Conservation (phyloP, 2,113 vertebrate genomes). For the Pontoporia blainvillei region DNA sequence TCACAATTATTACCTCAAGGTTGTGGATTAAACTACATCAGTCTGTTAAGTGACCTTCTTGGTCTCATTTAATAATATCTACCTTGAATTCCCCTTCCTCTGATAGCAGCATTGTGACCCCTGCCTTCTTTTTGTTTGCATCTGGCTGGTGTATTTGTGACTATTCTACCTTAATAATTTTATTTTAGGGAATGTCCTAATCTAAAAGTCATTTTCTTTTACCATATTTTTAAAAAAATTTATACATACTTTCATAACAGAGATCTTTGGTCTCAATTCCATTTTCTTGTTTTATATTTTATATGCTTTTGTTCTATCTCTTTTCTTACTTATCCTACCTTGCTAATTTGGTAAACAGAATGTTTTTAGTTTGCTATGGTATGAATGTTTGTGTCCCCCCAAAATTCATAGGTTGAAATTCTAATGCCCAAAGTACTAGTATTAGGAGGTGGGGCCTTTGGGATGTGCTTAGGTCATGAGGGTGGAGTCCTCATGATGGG, state of each 20-base stretch:
- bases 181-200: neutral
- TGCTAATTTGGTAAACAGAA: neutral
- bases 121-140: neutral
- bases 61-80: neutral
- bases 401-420: neutral
- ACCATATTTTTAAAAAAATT: neutral
- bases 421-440: neutral
- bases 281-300: constrained; percentile 4
- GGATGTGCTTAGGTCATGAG: neutral
- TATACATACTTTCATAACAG: neutral
- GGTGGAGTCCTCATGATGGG: neutral
- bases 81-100: neutral
- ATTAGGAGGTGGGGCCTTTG: neutral
- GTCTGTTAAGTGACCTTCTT: neutral
- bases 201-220: neutral
- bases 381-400: neutral
- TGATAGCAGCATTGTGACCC: neutral
- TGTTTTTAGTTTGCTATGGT: neutral
- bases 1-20: neutral
- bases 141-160: neutral
- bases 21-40: neutral
- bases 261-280: neutral
- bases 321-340: neutral
- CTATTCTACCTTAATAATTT: neutral
- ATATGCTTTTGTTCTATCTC: neutral